Base-by-base conservation (phyloP, 1,140 invertebrate genomes). In the Caenorhabditis brenneri region DNA sequence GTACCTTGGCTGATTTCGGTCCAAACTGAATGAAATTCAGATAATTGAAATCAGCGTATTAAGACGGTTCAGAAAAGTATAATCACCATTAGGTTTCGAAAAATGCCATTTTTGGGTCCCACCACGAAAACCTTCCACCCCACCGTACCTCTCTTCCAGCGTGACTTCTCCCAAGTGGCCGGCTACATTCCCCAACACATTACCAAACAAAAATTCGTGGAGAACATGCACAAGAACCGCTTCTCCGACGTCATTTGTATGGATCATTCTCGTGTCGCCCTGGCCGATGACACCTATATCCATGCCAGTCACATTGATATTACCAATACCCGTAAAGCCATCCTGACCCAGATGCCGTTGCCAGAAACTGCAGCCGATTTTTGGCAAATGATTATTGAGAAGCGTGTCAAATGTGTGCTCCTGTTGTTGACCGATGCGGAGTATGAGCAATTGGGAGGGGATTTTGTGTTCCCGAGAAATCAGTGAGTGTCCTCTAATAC, bases 381-480 rank as follows among this genome's bases (percentile, higher is more conserved):
- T 46, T 82, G 81, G 81, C 81, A 82, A 42, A 82, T 82, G 81
- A 29, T 82, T n/a, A 51, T 82, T 16, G 81, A 82, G 48, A 22
- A 46, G 19, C 39, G 51, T 19, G 58, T 60, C n/a, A 58, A 82
- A 29, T 39, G 55, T 55, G 60, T 82, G 22, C 58, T 82, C 27
- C n/a, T 82, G 12, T 51, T 82, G 36, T 33, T 82, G 0, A 69
- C 81, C 10, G 36, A 65, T 16, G 19, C 33, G 5, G 81, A 82
- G 24, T 69, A 69, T 31, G 81, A 65, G 4, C 19, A 1, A 2
- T 82, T 82, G 31, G 36, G 60, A 10, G 81, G 46, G 0, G 55
- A 82, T 36, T 58, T 60, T 24, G 60, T 60, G 36, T 82, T 82
- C 29, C 81, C 81, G 22, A 69, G 58, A 6, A 82, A 55, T 80